Evolutionary conservation across 2,888 invertebrate species (phyloP), one percentile per base, ranked within the genome.

Genomic region (Achlya flavicornis): DNA sequence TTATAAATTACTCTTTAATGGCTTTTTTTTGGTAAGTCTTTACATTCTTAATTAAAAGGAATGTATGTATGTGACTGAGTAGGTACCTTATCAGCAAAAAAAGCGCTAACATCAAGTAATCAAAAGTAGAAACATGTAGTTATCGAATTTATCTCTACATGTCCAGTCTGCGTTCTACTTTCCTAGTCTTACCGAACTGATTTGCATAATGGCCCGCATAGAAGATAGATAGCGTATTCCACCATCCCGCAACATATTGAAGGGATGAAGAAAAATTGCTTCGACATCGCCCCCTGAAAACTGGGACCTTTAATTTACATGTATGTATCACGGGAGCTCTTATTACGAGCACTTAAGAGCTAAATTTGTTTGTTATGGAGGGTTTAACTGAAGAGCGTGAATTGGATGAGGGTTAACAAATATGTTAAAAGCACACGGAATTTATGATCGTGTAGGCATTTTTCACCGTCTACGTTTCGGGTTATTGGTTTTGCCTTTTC

Each of bases 181-280:
- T 66, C 67, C 69, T 74, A 74, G 76, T 75, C 71, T 73, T 61
- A 66, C 68, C 65, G 68, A 74, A 67, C 80, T 81, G 83, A 88
- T 90, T 89, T 87, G 78, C 88, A 90, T 92, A 91, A 90, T 89
- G 80, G 85, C 78, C 81, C 76, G 77, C 81, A 80, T 78, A 72
- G 78, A 86, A 91, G 89, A 90, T 88, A 85, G 82, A 92, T 87
- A 82, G 82, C 78, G 77, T 78, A 80, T 81, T 84, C 79, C 81
- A 83, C 80, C 75, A 79, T 83, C 81, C 78, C 81, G 83, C 83
- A 90, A 89, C 89, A 91, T 92, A 92, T 91, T 91, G 90, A 79
- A 84, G 80, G 87, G 85, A 86, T 86, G 83, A 86, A 89, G 89
- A 91, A 89, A 91, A 90, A 91, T 90, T 81, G 86, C 84, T 79